Conservation (phyloP, 2,113 vertebrate species). For the Cebus imitator region DNA sequence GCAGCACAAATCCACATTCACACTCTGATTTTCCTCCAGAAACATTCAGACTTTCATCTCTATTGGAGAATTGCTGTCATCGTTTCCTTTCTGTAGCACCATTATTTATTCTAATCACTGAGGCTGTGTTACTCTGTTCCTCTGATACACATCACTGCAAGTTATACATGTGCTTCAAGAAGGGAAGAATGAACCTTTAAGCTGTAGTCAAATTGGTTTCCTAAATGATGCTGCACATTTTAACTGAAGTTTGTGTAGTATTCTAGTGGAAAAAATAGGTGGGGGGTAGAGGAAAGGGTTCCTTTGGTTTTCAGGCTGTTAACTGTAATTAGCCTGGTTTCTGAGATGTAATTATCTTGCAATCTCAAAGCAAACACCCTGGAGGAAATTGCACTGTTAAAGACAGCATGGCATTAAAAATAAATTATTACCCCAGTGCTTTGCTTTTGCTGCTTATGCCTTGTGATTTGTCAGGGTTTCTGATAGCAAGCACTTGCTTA, state of each 20-base stretch:
- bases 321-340: slow-evolving; percentile 90
- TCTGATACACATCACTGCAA: slow-evolving; percentile 50
- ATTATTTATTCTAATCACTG: slow-evolving; percentile 67
- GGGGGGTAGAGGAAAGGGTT: slow-evolving; percentile 56
- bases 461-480: slow-evolving; percentile 78
- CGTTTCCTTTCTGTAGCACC: slow-evolving; percentile 38
- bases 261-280: slow-evolving; percentile 51
- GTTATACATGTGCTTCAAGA: slow-evolving; percentile 41
- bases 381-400: slow-evolving; percentile 87
- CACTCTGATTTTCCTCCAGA: slow-evolving; percentile 12
- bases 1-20: neutral
- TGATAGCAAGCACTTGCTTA: slow-evolving; percentile 58
- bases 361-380: slow-evolving; percentile 90
- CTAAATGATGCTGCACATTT: slow-evolving; percentile 32
- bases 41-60: slow-evolving; percentile 44
- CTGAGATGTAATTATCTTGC: slow-evolving; percentile 88
- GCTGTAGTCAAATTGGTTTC: slow-evolving; percentile 58
- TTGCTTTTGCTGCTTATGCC: slow-evolving; percentile 68
- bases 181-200: slow-evolving; percentile 22
- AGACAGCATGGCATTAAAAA: slow-evolving; percentile 87
- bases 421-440: slow-evolving; percentile 84
- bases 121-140: neutral
- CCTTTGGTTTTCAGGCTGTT: slow-evolving; percentile 87
- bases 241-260: slow-evolving; percentile 57
- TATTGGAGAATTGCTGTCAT: slow-evolving; percentile 58